Base-by-base conservation (phyloP, 2,797 vertebrate genomes). In the Phalloptychus januarius region DNA sequence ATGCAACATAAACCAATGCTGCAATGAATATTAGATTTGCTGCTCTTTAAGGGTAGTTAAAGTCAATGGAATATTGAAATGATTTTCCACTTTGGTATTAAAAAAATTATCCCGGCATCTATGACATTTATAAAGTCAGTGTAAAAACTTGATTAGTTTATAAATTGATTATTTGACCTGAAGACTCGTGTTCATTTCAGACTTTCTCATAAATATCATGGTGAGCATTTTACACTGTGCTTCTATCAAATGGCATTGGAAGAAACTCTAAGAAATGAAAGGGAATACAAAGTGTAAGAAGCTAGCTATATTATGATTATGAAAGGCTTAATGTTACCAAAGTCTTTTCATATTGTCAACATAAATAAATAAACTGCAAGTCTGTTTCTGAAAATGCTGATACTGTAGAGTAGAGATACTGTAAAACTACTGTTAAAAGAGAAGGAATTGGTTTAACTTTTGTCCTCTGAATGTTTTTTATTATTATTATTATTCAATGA, bases 31-130 rank as follows among this genome's bases (percentile, higher is more conserved):
- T 12, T 23, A 71, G 33, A 8, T 76, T 63, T 74, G 7, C 31
- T 58, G 75, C 72, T 16, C 10, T 38, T 83, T 69, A 46, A 74
- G 61, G 25, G 78, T 44, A 79, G 40, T 40, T 38, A 33, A 54
- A 54, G 45, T 28, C 25, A 46, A 45, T 63, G n/a, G 20, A 52
- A 12, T 45, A 7, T n/a, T 2, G 46, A 73, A 73, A 54, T n/a
- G 38, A 20, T 40, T 38, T 73, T 13, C 10, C 28, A 42, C 23
- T 40, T 69, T 67, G 20, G 63, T 12, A 40, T 36, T 69, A 6
- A 69, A 25, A 16, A 11, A 67, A 25, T 12, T 11, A 69, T 69
- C 12, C 40, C 12, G n/a, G 23, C 38, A 42, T 42, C 20, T 42
- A 25, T 25, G 65, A n/a, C 65, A 42, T 42, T 42, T 40, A 42